Base-by-base conservation (phyloP, 2,888 invertebrate genomes). In the Cerceris rybyensis region DNA sequence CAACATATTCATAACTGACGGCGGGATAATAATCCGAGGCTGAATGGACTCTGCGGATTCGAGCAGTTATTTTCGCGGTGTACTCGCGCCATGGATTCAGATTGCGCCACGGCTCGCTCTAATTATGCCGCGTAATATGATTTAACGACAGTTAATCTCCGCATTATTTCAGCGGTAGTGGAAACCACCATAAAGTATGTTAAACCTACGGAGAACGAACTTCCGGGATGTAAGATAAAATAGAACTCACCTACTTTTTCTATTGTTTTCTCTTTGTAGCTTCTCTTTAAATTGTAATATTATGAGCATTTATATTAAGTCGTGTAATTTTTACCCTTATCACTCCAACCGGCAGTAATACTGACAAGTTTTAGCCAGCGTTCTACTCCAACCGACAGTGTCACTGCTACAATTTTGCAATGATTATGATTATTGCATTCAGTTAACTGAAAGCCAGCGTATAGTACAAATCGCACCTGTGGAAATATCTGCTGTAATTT, bases 111-210 rank as follows among this genome's bases (percentile, higher is more conserved):
- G 71, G 77, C 65, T 39, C 46, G 58, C 60, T 73, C 71, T 74
- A 75, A 84, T 85, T 84, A 77, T 76, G 71, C 70, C 71, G 67
- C 64, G 64, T 75, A 78, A 83, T 79, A 74, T 75, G 67, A 79
- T 77, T 70, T 79, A 74, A 68, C 69, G 77, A 75, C 73, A 79
- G 83, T 81, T 79, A 77, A 84, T 81, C 74, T 66, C 57, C 46
- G 74, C 64, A 71, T 74, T 75, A 80, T 78, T 80, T 71, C 57
- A 28, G 41, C 46, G 70, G 46, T 41, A 0, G 58, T n/a, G n/a
- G 41, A 42, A 28, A 61, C 49, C 58, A 60, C 50, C 67, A 50
- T 60, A 57, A 69, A 66, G 42, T 60, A 64, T 74, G 67, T 70
- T 39, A 39, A 57, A 50, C 43, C 52, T 52, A 41, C 7, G 8